Evolutionary conservation across 2,797 vertebrate genomes (phyloP).

Genomic region (Psittacula derbiana): DNA sequence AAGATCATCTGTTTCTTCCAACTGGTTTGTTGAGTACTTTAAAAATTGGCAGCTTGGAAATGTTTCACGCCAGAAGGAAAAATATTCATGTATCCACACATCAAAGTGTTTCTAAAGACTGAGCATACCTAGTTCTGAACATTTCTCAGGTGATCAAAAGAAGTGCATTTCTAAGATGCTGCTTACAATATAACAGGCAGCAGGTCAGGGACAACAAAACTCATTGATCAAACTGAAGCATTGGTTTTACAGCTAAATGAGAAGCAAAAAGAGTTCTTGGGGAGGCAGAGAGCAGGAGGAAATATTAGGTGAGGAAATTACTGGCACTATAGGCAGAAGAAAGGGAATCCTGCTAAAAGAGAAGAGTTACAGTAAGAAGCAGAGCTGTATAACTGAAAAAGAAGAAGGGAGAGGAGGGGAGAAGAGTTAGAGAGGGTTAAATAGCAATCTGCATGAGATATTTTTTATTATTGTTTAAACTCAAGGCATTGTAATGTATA

Average conservation of each 20-base stretch:
- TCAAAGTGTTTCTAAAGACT: background rate
- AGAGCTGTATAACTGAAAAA: background rate
- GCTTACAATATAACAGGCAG: background rate
- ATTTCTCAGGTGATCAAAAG: conserved; percentile 30
- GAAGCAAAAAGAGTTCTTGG: background rate
- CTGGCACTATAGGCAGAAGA: background rate
- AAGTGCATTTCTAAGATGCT: background rate
- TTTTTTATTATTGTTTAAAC: background rate
- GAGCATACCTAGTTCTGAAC: background rate
- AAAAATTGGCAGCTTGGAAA: conserved; percentile 9
- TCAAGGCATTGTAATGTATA: background rate
- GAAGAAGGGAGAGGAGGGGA: accelerated
- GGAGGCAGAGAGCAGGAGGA: background rate
- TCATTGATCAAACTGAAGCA: background rate
- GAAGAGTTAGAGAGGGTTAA: background rate
- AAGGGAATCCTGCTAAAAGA: background rate
- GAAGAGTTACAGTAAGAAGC: background rate
- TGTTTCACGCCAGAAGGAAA: background rate
- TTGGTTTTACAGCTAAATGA: background rate
- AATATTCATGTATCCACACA: background rate
- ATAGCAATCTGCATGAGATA: background rate
- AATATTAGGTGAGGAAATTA: background rate
- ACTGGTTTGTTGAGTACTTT: background rate
- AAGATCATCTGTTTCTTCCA: conserved; percentile 27
- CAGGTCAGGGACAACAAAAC: background rate